A percentile compares a stretch with the other conserved stretches of the same genome.
Evolutionary conservation across 2,888 invertebrate species (phyloP).

Genomic region (Spodoptera exigua): DNA sequence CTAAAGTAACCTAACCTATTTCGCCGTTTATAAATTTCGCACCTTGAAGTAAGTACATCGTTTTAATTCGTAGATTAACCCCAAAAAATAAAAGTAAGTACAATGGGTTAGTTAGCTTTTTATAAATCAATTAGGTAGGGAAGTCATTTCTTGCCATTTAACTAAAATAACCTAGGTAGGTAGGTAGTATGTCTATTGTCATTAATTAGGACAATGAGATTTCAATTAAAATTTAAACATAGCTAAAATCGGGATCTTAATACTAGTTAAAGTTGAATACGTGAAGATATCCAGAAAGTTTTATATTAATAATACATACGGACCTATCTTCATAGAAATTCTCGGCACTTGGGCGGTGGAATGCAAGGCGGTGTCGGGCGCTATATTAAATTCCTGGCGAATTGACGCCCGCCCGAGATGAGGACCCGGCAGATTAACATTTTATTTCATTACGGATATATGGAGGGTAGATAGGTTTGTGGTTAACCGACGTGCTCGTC

Average conservation of each 20-base stretch:
- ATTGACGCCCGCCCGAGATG: slow-evolving; percentile 58
- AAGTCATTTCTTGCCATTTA: no score
- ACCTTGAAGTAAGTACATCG: no score
- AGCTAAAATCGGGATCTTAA: neutral
- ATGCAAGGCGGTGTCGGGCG: slow-evolving; percentile 59
- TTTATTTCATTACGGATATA: slow-evolving; percentile 49
- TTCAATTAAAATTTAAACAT: neutral
- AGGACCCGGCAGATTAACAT: slow-evolving; percentile 51
- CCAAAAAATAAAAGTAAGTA: no score
- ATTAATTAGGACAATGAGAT: no score
- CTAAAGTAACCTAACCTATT: no score
- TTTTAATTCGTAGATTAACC: no score
- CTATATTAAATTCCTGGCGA: slow-evolving; percentile 81
- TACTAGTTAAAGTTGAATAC: slow-evolving; percentile 22
- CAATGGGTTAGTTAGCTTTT: no score
- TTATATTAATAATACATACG: slow-evolving; percentile 22
- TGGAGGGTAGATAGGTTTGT: slow-evolving; percentile 8
- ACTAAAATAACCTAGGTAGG: no score
- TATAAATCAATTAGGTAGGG: no score
- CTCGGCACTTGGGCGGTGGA: slow-evolving; percentile 51
- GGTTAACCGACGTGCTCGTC: slow-evolving; percentile 7
- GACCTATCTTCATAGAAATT: slow-evolving; percentile 37
- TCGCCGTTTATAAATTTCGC: no score
- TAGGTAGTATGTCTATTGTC: no score
- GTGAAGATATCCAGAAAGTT: slow-evolving; percentile 43